Percentiles rank a stretch among this genome's conserved stretches.
These are phyloP conservation scores for Cuculus canorus DNA, from an alignment of 2,797 vertebrate genomes.

Conservation along the genomic window DNA sequence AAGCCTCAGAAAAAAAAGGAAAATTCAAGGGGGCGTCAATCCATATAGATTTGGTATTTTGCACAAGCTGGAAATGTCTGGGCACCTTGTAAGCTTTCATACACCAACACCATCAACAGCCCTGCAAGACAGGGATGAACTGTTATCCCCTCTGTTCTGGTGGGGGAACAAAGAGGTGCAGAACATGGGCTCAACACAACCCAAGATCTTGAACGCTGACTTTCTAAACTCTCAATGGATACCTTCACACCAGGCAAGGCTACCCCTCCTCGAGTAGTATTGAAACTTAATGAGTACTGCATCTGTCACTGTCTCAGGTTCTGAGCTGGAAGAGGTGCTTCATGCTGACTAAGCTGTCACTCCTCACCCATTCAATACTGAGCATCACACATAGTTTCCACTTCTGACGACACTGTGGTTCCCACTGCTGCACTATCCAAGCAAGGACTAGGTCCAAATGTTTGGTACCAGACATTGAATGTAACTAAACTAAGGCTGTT, in stretches of 20 bases:
- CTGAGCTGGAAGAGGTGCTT: background rate
- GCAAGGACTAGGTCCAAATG: rapidly evolving
- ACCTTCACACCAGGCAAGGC: background rate
- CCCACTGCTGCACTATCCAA: background rate
- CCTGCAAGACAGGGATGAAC: background rate
- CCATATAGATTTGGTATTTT: background rate
- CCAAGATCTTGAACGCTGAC: background rate
- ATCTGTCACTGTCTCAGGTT: background rate
- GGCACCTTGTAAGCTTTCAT: background rate
- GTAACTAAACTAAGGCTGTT: background rate
- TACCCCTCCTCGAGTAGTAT: background rate
- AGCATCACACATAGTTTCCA: background rate
- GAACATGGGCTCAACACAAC: background rate
- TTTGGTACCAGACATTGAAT: background rate
- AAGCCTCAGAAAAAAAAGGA: background rate
- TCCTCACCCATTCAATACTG: background rate
- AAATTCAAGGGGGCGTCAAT: background rate
- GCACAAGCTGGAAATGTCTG: background rate
- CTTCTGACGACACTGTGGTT: background rate
- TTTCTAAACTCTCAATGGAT: background rate
- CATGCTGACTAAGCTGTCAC: background rate
- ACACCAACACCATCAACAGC: background rate
- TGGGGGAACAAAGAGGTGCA: background rate
- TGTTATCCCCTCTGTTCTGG: background rate
- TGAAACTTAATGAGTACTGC: background rate